Base-by-base conservation (phyloP, 2,888 invertebrate genomes). In the Clivina fossor region DNA sequence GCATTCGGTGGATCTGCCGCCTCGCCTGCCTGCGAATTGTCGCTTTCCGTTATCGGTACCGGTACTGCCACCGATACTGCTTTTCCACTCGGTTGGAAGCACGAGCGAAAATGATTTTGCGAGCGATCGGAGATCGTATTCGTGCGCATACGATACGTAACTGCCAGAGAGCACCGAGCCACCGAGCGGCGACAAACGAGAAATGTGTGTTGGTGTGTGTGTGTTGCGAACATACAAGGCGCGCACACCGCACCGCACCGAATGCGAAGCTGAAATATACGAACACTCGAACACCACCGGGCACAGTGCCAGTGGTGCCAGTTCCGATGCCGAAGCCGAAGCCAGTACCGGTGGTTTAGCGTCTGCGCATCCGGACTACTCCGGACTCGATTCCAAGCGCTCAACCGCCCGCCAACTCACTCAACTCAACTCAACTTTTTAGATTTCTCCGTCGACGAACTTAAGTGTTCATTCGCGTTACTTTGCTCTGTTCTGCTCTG, bases 381-480 rank as follows among this genome's bases (percentile, higher is more conserved):
- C n/a, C n/a, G n/a, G n/a, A n/a, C n/a, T n/a, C n/a, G n/a, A n/a
- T n/a, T n/a, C n/a, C n/a, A n/a, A n/a, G n/a, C n/a, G n/a, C n/a
- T n/a, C n/a, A n/a, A n/a, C n/a, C n/a, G n/a, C n/a, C n/a, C n/a
- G n/a, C n/a, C n/a, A n/a, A n/a, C n/a, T n/a, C n/a, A n/a, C n/a
- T n/a, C n/a, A n/a, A n/a, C n/a, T n/a, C n/a, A 16, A 13, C 20
- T 41, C 32, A 33, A 51, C 51, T 41, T 51, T 50, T 51, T 43
- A 51, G 51, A 41, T 51, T 51, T 40, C 18, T n/a, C n/a, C n/a
- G n/a, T n/a, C n/a, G n/a, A n/a, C n/a, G 43, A 41, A 51, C 51
- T 51, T 51, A 51, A 40, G 19, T 30, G 41, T 41, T 50, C 18
- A n/a, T n/a, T n/a, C n/a, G n/a, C n/a, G n/a, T n/a, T n/a, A n/a